A percentile compares a stretch with the other conserved stretches of the same genome.
phyloP scores from a whole-genome alignment of 2,797 vertebrate species.

The Gambusia yucatana region DNA sequence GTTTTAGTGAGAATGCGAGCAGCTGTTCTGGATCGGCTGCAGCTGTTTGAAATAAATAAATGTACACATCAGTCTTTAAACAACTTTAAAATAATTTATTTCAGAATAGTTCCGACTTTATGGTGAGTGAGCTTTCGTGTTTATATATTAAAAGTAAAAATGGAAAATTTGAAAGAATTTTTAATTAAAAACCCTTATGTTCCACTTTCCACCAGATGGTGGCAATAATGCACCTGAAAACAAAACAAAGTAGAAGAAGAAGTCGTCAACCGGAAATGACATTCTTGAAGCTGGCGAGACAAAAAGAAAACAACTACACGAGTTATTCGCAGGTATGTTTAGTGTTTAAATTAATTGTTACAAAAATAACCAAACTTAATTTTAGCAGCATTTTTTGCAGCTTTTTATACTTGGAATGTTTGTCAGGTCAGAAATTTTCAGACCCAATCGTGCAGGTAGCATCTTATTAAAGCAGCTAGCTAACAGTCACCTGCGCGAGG shows the following conservation, averaged over 20 bases:
- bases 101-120: neutral
- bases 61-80: neutral
- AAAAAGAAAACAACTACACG: neutral
- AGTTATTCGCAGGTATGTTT: neutral
- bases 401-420: neutral
- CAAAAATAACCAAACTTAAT: neutral
- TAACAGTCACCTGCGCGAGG: neutral
- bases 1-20: no score
- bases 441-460: neutral
- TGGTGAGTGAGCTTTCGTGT: neutral
- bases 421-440: neutral
- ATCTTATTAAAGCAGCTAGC: neutral
- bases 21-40: no score
- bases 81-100: neutral
- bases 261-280: neutral
- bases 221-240: neutral
- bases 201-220: neutral
- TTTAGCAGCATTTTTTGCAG: neutral
- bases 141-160: neutral
- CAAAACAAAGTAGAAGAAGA: neutral
- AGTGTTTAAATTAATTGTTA: neutral
- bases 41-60: no score
- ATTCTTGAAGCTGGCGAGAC: neutral
- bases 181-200: neutral
- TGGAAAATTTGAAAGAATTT: neutral